Evolutionary conservation across 2,113 vertebrate genomes (phyloP).

Genomic region (Sigmodon hispidus): DNA sequence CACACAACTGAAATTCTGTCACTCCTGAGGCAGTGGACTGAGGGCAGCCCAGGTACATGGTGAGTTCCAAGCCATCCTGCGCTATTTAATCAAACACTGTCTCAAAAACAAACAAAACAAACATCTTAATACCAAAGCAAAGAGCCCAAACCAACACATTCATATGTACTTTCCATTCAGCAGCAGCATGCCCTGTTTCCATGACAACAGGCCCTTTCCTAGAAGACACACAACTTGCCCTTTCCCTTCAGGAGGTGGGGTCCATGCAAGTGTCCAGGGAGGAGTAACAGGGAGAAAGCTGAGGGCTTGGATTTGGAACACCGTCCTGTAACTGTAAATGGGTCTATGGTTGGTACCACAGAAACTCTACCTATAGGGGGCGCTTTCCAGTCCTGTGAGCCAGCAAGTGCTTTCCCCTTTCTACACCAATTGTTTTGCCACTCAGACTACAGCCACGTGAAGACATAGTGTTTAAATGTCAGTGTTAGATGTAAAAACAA

Average conservation of each 20-base stretch:
- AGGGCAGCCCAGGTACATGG: neutral
- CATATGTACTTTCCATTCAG: neutral
- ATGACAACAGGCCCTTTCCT: neutral
- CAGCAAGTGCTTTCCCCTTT: neutral
- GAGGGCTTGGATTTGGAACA: neutral
- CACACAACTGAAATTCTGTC: neutral
- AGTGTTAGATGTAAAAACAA: neutral
- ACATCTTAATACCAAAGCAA: neutral
- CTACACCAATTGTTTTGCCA: neutral
- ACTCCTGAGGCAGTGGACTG: neutral
- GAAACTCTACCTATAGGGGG: neutral
- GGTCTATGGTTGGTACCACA: neutral
- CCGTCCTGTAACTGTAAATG: neutral
- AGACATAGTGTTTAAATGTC: neutral
- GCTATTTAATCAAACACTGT: neutral
- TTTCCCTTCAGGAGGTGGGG: neutral
- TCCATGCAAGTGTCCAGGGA: neutral
- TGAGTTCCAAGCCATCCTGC: neutral
- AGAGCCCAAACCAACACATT: neutral
- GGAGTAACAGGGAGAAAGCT: neutral
- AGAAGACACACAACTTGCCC: neutral
- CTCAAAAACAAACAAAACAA: neutral
- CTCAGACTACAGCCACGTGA: neutral
- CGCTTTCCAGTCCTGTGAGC: conserved; percentile 17
- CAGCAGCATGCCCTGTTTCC: neutral